phyloP scores from a whole-genome alignment of 2,113 vertebrate genomes.

The Lasiurus borealis region DNA sequence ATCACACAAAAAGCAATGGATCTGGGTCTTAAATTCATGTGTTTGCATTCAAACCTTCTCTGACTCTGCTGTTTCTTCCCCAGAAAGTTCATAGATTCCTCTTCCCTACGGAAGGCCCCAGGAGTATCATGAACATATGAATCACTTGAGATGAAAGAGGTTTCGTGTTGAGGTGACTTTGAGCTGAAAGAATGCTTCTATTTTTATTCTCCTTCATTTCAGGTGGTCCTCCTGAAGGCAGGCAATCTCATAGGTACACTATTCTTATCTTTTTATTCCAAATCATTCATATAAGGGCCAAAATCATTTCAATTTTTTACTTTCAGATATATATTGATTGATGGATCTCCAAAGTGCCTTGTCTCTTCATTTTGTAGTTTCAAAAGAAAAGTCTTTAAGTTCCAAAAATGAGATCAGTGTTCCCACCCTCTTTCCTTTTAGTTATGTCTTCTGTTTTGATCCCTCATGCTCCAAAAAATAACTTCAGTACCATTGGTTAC shows the following conservation, averaged over 20 bases:
- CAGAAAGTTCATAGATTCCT: background rate
- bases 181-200: background rate
- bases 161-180: background rate
- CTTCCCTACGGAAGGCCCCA: background rate
- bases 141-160: background rate
- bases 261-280: background rate
- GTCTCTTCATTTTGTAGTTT: constrained; percentile 26
- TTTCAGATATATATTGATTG: constrained; percentile 4
- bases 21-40: background rate
- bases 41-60: background rate
- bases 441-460: constrained; percentile 54
- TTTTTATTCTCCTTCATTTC: background rate
- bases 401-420: background rate
- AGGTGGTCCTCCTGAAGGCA: background rate
- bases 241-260: background rate
- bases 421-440: constrained; percentile 26
- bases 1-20: background rate
- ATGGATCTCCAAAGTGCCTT: background rate
- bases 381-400: constrained; percentile 58
- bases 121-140: background rate
- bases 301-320: background rate
- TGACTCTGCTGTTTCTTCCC: background rate
- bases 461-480: constrained; percentile 40
- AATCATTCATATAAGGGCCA: background rate
- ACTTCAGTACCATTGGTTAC: constrained; percentile 58